A percentile compares a stretch with the other conserved stretches of the same genome.
These are phyloP conservation scores for Philotrypesis tridentata DNA, from an alignment of 1,140 invertebrate species.

Conservation along the genomic window DNA sequence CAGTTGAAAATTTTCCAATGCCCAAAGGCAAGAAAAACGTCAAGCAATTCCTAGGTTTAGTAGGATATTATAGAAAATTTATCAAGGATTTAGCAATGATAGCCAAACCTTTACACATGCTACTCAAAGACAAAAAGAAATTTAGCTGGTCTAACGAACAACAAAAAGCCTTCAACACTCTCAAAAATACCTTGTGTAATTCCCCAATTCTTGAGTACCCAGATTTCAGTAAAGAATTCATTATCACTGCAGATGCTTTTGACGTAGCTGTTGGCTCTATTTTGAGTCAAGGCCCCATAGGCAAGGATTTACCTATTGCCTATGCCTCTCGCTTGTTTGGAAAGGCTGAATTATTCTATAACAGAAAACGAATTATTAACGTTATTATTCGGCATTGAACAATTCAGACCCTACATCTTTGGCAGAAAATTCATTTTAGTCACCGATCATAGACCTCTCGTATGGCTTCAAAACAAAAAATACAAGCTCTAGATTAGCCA, in stretches of 20 bases:
- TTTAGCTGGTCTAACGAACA: background rate
- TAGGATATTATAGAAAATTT: no score
- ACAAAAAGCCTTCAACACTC: background rate
- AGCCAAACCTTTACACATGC: background rate
- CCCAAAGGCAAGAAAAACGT: background rate
- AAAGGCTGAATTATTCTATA: constrained; percentile 64
- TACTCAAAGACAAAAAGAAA: background rate
- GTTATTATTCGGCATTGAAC: constrained; percentile 67
- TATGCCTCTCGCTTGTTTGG: constrained; percentile 68
- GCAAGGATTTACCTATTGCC: constrained; percentile 58
- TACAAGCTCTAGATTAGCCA: constrained; percentile 63
- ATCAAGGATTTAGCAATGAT: background rate
- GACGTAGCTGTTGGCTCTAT: constrained; percentile 51
- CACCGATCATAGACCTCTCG: constrained; percentile 74
- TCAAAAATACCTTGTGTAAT: background rate
- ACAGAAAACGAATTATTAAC: constrained; percentile 68
- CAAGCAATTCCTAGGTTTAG: constrained; percentile 16
- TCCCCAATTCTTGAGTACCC: constrained; percentile 32
- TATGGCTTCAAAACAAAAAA: constrained; percentile 73
- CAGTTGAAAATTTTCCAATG: background rate
- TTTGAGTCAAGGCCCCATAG: constrained; percentile 49
- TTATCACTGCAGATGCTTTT: constrained; percentile 55
- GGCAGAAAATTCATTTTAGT: constrained; percentile 71
- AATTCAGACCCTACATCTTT: constrained; percentile 73
- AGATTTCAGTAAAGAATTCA: constrained; percentile 54